A percentile compares a stretch with the other conserved stretches of the same genome.
These are phyloP conservation scores for Cryptocephalus primarius DNA, from an alignment of 2,888 invertebrate species.

Conservation along the genomic window DNA sequence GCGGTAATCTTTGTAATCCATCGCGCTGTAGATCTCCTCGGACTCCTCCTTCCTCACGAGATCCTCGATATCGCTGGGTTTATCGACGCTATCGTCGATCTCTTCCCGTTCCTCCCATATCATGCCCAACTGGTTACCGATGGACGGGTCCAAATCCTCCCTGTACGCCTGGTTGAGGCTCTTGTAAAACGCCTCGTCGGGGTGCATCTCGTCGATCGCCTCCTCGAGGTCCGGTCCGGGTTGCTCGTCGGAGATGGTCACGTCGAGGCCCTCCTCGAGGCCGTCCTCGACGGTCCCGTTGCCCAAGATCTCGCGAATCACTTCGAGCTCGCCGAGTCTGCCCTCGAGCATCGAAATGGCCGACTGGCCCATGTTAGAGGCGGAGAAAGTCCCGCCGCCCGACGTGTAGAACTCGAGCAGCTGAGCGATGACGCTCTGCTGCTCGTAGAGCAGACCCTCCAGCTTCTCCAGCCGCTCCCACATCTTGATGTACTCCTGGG, in stretches of 20 bases:
- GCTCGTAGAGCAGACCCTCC: conserved; percentile 76
- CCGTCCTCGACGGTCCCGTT: conserved; percentile 57
- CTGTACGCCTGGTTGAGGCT: conserved; percentile 81
- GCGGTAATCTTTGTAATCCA: conserved; percentile 69
- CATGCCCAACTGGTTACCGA: conserved; percentile 64
- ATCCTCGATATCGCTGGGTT: conserved; percentile 1
- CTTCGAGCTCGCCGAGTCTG: conserved; percentile 42
- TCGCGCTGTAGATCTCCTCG: conserved; percentile 59
- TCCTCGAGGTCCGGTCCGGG: conserved; percentile 33
- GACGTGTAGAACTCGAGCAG: conserved; percentile 67
- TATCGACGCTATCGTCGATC: conserved; percentile 44
- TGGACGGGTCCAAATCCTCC: conserved; percentile 49
- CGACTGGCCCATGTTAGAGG: conserved; percentile 30
- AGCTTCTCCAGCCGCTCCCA: conserved; percentile 85
- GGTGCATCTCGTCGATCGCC: conserved; percentile 47
- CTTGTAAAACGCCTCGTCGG: conserved; percentile 79
- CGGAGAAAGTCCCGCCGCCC: conserved; percentile 35
- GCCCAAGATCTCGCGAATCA: conserved; percentile 54
- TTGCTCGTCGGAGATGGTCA: conserved; percentile 34
- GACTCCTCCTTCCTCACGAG: conserved; percentile 34
- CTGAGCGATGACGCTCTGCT: conserved; percentile 83
- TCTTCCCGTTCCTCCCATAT: conserved; percentile 82
- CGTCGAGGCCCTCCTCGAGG: conserved; percentile 53
- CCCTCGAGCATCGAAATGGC: conserved; percentile 28
- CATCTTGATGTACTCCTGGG: conserved; percentile 88